Percentiles rank a stretch among this genome's conserved stretches.
These are phyloP conservation scores for Penaeus vannamei DNA, from an alignment of 1,140 invertebrate species.

Conservation along the genomic window DNA sequence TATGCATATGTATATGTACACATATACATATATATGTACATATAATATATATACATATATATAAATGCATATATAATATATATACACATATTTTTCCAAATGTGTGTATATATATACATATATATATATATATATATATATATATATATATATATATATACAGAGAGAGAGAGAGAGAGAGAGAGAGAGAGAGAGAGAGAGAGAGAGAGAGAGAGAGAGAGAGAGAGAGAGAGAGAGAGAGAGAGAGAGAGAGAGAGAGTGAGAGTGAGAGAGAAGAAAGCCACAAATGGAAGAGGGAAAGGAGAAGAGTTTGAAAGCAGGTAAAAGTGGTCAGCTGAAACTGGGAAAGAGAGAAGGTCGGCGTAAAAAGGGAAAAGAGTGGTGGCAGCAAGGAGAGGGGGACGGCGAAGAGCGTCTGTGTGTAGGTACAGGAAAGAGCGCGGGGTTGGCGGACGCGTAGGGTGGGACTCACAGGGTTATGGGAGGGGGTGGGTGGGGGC, in stretches of 20 bases:
- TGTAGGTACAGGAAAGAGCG: not conserved
- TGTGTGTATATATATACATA: no score
- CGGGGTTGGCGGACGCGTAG: not conserved
- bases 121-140: no score
- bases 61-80: no score
- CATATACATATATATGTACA: no score
- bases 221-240: not conserved
- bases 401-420: not conserved
- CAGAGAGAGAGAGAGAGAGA: not conserved
- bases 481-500: not conserved
- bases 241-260: slow-evolving; percentile 17
- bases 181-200: slow-evolving; percentile 14
- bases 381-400: not conserved
- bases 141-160: no score
- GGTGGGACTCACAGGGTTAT: not conserved
- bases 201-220: slow-evolving; percentile 5
- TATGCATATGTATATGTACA: no score
- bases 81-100: not conserved
- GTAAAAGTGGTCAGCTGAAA: not conserved
- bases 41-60: no score
- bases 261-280: slow-evolving; percentile 6
- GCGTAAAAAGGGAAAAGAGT: not conserved
- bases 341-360: not conserved
- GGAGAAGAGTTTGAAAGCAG: not conserved
- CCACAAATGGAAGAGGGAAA: not conserved